A percentile compares a stretch with the other conserved stretches of the same genome.
Evolutionary conservation across 2,888 invertebrate genomes (phyloP).

Genomic region (Agriopis leucophaearia): DNA sequence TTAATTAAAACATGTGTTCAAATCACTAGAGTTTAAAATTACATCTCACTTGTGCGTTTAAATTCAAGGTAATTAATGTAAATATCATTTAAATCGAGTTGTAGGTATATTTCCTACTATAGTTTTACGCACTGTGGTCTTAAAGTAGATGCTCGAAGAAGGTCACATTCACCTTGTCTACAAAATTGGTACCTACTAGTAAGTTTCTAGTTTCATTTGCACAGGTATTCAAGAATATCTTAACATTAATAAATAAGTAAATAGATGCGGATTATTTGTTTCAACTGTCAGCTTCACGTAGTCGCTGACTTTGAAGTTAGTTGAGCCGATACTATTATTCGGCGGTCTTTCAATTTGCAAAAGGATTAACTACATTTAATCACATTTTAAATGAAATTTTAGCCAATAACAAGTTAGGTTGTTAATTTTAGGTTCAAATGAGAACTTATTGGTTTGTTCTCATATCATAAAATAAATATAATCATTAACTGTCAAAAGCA

Average conservation of each 20-base stretch:
- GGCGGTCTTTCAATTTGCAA: slow-evolving; percentile 16
- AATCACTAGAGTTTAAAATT: no score
- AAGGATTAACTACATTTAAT: slow-evolving; percentile 17
- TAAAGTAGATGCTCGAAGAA: slow-evolving; percentile 8
- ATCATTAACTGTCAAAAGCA: background rate
- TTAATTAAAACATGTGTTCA: no score
- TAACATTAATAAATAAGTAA: slow-evolving; percentile 28
- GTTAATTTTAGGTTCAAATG: background rate
- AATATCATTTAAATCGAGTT: background rate
- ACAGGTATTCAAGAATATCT: slow-evolving; percentile 33
- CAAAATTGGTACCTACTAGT: slow-evolving; percentile 27
- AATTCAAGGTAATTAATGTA: no score
- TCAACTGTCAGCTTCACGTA: slow-evolving; percentile 18
- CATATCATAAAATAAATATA: background rate
- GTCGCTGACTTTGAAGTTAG: slow-evolving; percentile 23
- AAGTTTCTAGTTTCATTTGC: slow-evolving; percentile 34
- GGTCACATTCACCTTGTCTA: slow-evolving; percentile 35
- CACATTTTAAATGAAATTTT: slow-evolving; percentile 5
- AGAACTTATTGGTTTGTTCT: background rate
- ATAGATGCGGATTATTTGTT: slow-evolving; percentile 31
- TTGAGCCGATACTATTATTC: slow-evolving; percentile 19
- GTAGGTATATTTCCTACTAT: background rate
- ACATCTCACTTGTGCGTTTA: no score
- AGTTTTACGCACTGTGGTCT: slow-evolving; percentile 1
- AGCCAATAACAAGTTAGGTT: background rate